Evolutionary conservation across 1,140 invertebrate species (phyloP), one percentile per base, ranked within the genome.

Genomic region (Drosophila setifemur): DNA sequence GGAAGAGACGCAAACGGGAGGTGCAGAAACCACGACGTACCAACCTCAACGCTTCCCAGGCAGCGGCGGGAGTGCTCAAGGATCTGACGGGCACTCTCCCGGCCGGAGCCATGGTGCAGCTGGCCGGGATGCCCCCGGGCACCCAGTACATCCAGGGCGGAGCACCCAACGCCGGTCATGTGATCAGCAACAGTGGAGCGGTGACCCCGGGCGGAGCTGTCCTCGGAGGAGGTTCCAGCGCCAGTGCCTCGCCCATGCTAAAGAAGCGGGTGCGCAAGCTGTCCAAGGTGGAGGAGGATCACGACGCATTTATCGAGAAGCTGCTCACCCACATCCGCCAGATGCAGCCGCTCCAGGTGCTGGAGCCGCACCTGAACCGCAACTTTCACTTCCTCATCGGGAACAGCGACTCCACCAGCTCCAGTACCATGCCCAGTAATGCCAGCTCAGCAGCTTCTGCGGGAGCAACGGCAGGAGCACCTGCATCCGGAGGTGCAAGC

Each of bases 281-380:
- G 19, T 96, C 95, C 2, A 95, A 96, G 78, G 92, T 96, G 9
- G 96, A 97, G 76, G 97, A 98, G 91, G 97, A 98, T 91, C 97
- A 97, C 90, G 97, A 98, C 89, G 94, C 94, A 4, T 98, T 95
- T 85, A 95, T 97, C 69, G 97, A 98, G 75, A 95, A 94, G 77
- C 92, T 98, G 21, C 95, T 98, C 93, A 92, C 92, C 16, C 97
- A 98, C 87, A 90, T 99, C 28, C 92, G 96, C 21, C 94, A 95
- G 55, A 92, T 98, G 74, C 96, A 96, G 9, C 93, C 95, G 4
- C 94, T 99, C 91, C 93, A 94, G 60, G 95, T 99, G 33, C 93
- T 96, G 60, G 98, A 99, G 90, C 98, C 98, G 9, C 91, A 94
- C 52, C 92, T 99, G 7, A 94, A 94, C 42, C 94, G 95, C 40